Evolutionary conservation across 37 sponge, comb jelly and placozoan species (phyloP), one percentile per base, ranked within the genome.

Genomic region (Spongia lamella): DNA sequence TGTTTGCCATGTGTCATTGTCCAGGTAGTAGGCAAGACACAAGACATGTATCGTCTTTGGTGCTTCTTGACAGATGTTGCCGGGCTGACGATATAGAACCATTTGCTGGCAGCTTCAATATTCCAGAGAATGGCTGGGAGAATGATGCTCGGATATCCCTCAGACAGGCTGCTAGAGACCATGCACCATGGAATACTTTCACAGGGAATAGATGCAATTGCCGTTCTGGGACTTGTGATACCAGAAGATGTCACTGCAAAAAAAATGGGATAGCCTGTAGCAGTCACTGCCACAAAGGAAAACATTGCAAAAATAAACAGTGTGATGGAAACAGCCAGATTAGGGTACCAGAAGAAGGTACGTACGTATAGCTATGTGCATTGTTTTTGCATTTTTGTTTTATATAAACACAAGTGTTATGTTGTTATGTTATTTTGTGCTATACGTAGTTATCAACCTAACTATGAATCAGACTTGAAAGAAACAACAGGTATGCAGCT

Each of bases 1-100:
- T 38, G 75, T 34, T 61, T 74, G 20, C 61, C 75, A 38, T 66
- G 60, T 34, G 40, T 66, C 20, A 38, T 78, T 19, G 59, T 68
- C 19, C 60, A 67, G 57, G 68, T 68, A 38, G 27, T 38, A 30
- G 68, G 57, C 27, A 66, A 67, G 26, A 37, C 58, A 26, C 56
- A 68, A 21, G 25, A 62, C 20, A 20, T 73, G 59, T 57, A 35
- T 40, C 3, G 4, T 27, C 19, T 68, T 22, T n/a, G 50, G 49
- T 40, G n/a, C n/a, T n/a, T n/a, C n/a, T 60, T 13, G 61, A 11
- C 21, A 60, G 61, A 60, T n/a, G 61, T 60, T 60, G 24, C 24
- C 13, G 61, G 15, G 61, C 61, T 25, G 13, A 27, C 22, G 61
- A 60, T 60, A 25, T 60, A 27, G 61, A 60, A 27, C 61, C 61